Evolutionary conservation across 2,888 invertebrate species (phyloP), one percentile per base, ranked within the genome.

Genomic region (Heteropelma amictum): DNA sequence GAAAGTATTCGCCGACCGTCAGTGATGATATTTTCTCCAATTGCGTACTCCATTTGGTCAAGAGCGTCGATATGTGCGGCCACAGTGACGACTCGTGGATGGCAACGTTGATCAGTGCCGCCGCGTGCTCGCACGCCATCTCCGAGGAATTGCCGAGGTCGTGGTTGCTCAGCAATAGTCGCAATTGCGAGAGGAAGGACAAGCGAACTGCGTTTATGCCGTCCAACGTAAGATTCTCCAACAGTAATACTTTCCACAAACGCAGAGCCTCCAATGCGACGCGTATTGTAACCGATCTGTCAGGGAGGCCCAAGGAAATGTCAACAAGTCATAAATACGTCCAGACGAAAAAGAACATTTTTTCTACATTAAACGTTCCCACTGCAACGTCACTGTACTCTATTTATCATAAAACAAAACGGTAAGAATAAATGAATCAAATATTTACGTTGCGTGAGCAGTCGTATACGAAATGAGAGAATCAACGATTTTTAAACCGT

Each of bases 391-490:
- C n/a, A n/a, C n/a, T n/a, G n/a, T n/a, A n/a, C n/a, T n/a, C n/a
- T n/a, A n/a, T n/a, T n/a, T n/a, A n/a, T n/a, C n/a, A 6, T 12
- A 38, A 10, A 14, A 14, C 14, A 3, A 4, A 6, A 19, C 6
- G 10, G 1, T 10, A 19, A 19, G 3, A 8, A 21, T 5, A 19
- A 30, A 17, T 8, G 12, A 17, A 53, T 33, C 3, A 7, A 1
- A 67, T 67, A 47, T 19, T 75, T 79, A 83, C 90, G 88, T 85
- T 84, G 82, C 89, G 76, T 83, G 88, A 78, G 78, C 92, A 77
- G 91, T 91, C 49, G 93, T 87, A 81, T 93, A 93, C 38, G 90
- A 89, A 6, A 91, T 85, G 54, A 94, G 82, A 19, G 91, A 90
- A 78, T 91, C 90, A 61, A 93, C 78, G 60, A 93, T 89, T 69